phyloP scores from a whole-genome alignment of 2,113 vertebrate genomes.

The Xiphias gladius region DNA sequence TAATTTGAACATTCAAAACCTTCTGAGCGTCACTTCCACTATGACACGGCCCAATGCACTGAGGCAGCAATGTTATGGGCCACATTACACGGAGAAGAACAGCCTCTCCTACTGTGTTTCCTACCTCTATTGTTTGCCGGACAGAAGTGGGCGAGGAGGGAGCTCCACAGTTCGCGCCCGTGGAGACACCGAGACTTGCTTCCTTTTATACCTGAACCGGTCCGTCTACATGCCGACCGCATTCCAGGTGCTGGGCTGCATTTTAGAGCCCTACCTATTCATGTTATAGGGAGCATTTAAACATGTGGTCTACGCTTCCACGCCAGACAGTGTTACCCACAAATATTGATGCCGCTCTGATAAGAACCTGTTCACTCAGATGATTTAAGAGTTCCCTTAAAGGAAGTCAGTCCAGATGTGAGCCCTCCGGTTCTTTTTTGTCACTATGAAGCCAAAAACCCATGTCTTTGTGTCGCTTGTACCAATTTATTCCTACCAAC shows the following conservation, averaged over 20 bases:
- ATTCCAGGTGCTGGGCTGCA: slow-evolving; percentile 42
- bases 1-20: slow-evolving; percentile 3
- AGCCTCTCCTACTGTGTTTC: not conserved
- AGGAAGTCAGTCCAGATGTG: not conserved
- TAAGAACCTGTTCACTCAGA: not conserved
- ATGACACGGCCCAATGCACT: rapidly evolving
- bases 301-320: not conserved
- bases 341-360: not conserved
- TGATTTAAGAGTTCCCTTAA: not conserved
- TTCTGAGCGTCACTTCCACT: not conserved
- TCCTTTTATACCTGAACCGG: slow-evolving; percentile 57
- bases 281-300: not conserved
- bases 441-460: no score
- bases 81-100: not conserved
- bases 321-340: not conserved
- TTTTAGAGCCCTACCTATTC: slow-evolving; percentile 18
- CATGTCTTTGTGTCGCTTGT: no score
- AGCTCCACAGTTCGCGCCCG: not conserved
- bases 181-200: slow-evolving; percentile 7
- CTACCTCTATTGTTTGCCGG: slow-evolving; percentile 15
- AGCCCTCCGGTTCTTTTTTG: no score
- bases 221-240: slow-evolving; percentile 67
- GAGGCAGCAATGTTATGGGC: no score
- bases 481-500: no score
- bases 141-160: slow-evolving; percentile 1